Evolutionary conservation across 1,140 invertebrate genomes (phyloP), one percentile per base, ranked within the genome.

Genomic region (Neodiprion pinetum): DNA sequence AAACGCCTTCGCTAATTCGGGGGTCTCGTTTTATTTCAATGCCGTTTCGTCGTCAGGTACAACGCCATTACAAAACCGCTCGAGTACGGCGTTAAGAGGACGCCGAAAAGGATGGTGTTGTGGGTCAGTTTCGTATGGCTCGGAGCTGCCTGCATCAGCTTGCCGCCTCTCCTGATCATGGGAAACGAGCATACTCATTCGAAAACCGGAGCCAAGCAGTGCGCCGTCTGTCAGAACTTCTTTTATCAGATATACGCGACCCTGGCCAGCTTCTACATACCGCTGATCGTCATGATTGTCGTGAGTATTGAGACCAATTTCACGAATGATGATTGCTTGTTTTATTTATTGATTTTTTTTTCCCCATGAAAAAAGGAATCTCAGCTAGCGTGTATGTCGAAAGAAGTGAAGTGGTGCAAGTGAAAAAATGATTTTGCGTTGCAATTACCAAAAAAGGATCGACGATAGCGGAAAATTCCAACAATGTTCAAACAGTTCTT

Each of bases 201-300:
- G 0, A 81, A 87, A 61, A 85, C 83, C 28, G 92, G 92, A n/a
- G 90, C 91, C 2, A 80, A 83, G 47, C 92, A 92, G 67, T 97
- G 96, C 86, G 90, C 92, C 40, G 95, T 97, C 40, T 96, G 94
- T 75, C 95, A 96, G 85, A 95, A 96, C 85, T 95, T 95, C 84
- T 95, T 92, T 77, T 97, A 95, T 87, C 95, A 96, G 88, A 94
- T 97, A 70, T 97, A 97, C 86, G 96, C 96, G 40, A 97, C 96
- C 0, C 89, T 96, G 74, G 94, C 95, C 61, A 96, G 95, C 67
- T 97, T 97, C 89, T 97, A 97, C 88, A 92, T 97, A 78, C 96
- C 96, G 0, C 87, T 97, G 40, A 91, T 94, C 72, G 95, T 98
- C 67, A 97, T 97, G 96, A 93, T 97, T 28, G 92, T 95, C 75